phyloP scores from a whole-genome alignment of 2,113 vertebrate genomes.

The Nibea coibor region DNA sequence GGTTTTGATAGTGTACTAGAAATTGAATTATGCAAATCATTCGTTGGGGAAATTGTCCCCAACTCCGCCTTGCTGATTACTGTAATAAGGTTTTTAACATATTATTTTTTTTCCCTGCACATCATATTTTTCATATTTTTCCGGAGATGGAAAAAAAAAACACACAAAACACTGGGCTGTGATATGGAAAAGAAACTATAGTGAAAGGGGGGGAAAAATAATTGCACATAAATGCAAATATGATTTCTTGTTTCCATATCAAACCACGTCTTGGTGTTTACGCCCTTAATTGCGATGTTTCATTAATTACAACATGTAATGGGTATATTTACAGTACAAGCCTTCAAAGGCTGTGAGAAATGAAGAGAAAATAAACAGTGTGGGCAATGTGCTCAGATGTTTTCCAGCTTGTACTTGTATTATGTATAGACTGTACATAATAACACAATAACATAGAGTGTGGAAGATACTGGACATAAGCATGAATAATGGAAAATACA shows the following conservation, averaged over 20 bases:
- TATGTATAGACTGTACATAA: slow-evolving; percentile 11
- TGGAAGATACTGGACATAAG: not conserved
- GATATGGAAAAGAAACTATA: slow-evolving; percentile 51
- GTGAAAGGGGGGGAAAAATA: slow-evolving; percentile 35
- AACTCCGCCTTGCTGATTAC: slow-evolving; percentile 63
- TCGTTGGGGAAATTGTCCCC: slow-evolving; percentile 55
- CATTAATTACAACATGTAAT: slow-evolving; percentile 72
- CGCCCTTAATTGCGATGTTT: slow-evolving; percentile 68
- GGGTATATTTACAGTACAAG: slow-evolving; percentile 59
- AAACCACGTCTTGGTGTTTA: slow-evolving; percentile 70
- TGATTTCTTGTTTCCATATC: slow-evolving; percentile 75
- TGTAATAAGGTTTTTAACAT: slow-evolving; percentile 69
- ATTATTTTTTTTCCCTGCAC: slow-evolving; percentile 38
- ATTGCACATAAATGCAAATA: slow-evolving; percentile 75
- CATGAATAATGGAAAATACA: not conserved
- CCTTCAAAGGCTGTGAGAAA: slow-evolving; percentile 66
- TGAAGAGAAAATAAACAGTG: slow-evolving; percentile 45
- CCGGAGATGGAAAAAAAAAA: slow-evolving; percentile 34
- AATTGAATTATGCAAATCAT: slow-evolving; percentile 75
- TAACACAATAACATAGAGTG: not conserved
- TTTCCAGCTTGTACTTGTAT: slow-evolving; percentile 40
- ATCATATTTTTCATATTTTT: slow-evolving; percentile 52
- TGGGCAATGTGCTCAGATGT: slow-evolving; percentile 34
- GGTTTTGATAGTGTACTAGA: slow-evolving; percentile 66
- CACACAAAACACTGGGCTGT: slow-evolving; percentile 30